phyloP scores from a whole-genome alignment of 2,888 invertebrate species.

The Glaucopsyche alexis region DNA sequence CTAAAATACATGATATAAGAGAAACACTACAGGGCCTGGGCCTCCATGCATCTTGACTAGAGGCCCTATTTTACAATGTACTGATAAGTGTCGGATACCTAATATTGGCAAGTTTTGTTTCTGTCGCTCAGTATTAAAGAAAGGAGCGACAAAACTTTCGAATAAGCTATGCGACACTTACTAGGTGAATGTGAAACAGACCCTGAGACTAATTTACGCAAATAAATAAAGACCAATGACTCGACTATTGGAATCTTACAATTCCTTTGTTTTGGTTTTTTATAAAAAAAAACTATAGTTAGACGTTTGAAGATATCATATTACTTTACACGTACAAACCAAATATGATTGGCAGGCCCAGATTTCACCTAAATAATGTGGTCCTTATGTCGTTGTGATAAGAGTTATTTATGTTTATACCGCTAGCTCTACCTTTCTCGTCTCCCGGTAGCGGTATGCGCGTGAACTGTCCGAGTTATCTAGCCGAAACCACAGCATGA shows the following conservation, averaged over 20 bases:
- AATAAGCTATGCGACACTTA: too few species aligned
- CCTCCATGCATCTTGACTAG: too few species aligned
- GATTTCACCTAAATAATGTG: conserved; percentile 33
- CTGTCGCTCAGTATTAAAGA: too few species aligned
- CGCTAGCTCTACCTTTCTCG: neutral
- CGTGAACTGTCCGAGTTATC: conserved; percentile 66
- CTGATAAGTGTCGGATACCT: too few species aligned
- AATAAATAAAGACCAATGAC: neutral
- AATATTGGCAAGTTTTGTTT: too few species aligned
- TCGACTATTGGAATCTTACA: neutral
- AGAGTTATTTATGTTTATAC: conserved; percentile 26
- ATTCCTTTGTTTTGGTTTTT: neutral
- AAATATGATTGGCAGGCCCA: conserved; percentile 45
- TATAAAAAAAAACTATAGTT: neutral
- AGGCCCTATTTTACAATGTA: too few species aligned
- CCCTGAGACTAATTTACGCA: neutral
- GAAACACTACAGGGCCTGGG: too few species aligned
- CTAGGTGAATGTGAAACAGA: too few species aligned
- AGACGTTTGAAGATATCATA: conserved; percentile 36
- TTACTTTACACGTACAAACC: conserved; percentile 41
- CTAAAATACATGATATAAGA: too few species aligned
- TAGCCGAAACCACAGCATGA: conserved; percentile 38
- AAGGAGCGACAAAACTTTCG: too few species aligned
- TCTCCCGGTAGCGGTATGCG: conserved; percentile 60
- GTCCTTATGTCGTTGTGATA: conserved; percentile 31